Evolutionary conservation across 64 coral and sea anemone species (phyloP).

Genomic region (Anthopleura sola): DNA sequence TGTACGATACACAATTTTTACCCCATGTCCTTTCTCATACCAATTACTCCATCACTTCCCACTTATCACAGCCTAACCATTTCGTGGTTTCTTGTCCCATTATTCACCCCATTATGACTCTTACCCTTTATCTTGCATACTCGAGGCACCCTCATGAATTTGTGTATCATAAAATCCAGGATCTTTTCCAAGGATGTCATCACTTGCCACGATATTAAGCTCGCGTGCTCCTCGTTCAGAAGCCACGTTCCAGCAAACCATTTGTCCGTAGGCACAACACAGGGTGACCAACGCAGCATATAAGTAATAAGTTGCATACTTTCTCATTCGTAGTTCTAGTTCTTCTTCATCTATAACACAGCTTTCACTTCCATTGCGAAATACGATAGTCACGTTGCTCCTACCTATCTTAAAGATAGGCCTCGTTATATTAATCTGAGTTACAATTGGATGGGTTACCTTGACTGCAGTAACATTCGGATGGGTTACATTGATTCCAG

Average conservation of each 20-base stretch:
- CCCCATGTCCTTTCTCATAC: too few relatives aligned
- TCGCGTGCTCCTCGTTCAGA: conserved; percentile 56
- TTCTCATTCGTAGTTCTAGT: conserved; percentile 75
- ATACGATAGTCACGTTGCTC: conserved; percentile 9
- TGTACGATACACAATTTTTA: too few relatives aligned
- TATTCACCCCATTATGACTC: neutral
- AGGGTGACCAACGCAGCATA: conserved; percentile 75
- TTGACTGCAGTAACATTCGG: neutral
- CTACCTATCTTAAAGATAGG: neutral
- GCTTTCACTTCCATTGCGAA: conserved; percentile 21
- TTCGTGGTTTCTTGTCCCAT: too few relatives aligned
- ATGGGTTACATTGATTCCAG: neutral
- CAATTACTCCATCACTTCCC: too few relatives aligned
- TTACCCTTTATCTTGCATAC: conserved; percentile 37
- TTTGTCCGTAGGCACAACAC: conserved; percentile 75
- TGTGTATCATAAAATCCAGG: conserved; percentile 63
- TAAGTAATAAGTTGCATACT: conserved; percentile 78
- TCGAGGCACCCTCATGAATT: conserved; percentile 47
- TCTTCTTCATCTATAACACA: conserved; percentile 44
- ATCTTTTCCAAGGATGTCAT: conserved; percentile 38
- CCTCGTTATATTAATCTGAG: neutral
- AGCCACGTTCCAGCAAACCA: conserved; percentile 78
- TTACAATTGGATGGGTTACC: neutral
- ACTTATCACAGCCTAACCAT: too few relatives aligned
- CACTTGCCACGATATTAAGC: conserved; percentile 9